Base-by-base conservation (phyloP, 1,140 invertebrate genomes). In the Drosophila dunni region DNA sequence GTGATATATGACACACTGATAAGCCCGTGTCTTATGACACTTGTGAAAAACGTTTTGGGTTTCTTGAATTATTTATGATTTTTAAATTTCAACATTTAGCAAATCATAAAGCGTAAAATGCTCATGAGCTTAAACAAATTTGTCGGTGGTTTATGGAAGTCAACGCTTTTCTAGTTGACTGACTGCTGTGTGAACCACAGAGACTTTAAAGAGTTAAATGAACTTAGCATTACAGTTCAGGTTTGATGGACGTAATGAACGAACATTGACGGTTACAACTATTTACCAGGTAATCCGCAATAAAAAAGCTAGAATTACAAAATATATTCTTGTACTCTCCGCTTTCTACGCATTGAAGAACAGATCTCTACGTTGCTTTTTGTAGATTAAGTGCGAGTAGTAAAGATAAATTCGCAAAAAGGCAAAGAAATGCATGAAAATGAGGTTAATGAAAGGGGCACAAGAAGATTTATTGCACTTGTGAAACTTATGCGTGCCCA, bases 381-480 rank as follows among this genome's bases (percentile, higher is more conserved):
- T 29, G 62, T 61, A 76, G 75, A 79, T 85, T 72, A 75, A 57
- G 62, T 72, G 64, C 24, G 24, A 29, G 24, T 29, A 29, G 34
- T 20, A 33, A 44, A 77, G 82, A 88, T 88, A 73, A 74, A 72
- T 53, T 69, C 64, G 44, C 80, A 29, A 29, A 3, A 46, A 45
- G 45, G 45, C 54, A 53, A 53, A 38, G 57, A 71, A 83, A 64
- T 72, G 62, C 68, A 73, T 40, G 24, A 24, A 42, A 79, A 82
- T 82, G 82, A 63, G 82, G 82, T 81, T 86, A 86, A 82, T 79
- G 75, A 78, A 83, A 79, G 75, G 79, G 44, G 61, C 50, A 51
- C 29, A 79, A 70, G 72, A 79, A 82, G 83, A 88, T 88, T 88
- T 89, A 89, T 88, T 79, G 69, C 84, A 69, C 24, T 78, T 78